Conservation (phyloP, 2,113 vertebrate species). For the Lasiurus borealis region DNA sequence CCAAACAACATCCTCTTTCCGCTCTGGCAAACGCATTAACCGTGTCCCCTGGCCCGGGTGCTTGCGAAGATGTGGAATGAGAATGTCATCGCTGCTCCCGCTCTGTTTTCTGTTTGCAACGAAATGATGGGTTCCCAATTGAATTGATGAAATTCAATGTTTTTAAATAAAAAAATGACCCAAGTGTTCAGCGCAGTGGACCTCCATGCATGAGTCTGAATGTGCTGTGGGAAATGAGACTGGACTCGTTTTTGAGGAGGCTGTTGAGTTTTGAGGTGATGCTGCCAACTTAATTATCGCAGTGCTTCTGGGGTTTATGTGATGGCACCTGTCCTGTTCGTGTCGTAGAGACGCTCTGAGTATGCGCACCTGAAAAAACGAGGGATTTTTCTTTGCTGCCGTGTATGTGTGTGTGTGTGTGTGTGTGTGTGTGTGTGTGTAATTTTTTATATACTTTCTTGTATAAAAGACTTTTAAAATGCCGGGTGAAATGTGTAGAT, state of each 20-base stretch:
- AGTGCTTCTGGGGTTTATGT: not conserved
- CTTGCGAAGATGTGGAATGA: not conserved
- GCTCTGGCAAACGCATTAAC: not conserved
- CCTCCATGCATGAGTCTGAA: not conserved
- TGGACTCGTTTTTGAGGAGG: not conserved
- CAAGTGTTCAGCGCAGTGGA: not conserved
- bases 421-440: too few relatives aligned
- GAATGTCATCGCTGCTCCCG: not conserved
- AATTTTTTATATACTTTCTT: not conserved
- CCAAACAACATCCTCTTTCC: not conserved
- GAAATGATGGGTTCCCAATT: not conserved
- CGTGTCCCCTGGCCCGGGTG: not conserved
- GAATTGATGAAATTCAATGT: not conserved
- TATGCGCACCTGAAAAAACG: not conserved
- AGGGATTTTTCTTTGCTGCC: not conserved
- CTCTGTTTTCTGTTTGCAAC: not conserved
- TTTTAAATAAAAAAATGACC: not conserved
- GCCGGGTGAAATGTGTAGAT: not conserved
- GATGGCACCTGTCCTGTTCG: not conserved
- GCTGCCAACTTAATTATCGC: not conserved
- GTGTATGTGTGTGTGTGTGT: too few relatives aligned
- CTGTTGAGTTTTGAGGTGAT: not conserved
- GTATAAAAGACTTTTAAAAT: not conserved
- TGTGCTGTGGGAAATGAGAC: not conserved
- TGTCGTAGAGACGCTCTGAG: not conserved